Conservation (phyloP, 2,797 vertebrate species). For the Glossophaga mutica region DNA sequence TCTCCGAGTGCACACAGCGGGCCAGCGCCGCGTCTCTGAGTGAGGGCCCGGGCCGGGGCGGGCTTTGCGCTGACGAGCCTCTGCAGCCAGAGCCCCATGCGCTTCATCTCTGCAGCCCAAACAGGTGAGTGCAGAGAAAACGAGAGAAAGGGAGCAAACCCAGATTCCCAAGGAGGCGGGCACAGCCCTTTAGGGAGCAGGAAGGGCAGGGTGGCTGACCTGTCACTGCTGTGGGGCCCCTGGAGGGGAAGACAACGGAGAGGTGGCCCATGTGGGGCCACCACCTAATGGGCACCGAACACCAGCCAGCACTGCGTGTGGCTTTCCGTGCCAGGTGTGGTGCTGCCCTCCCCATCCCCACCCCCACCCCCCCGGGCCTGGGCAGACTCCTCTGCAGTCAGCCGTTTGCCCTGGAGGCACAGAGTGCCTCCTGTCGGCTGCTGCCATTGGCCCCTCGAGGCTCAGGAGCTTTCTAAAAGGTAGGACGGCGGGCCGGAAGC, state of each 20-base stretch:
- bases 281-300: neutral
- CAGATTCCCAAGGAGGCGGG: neutral
- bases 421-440: neutral
- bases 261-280: neutral
- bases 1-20: rapidly evolving
- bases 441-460: rapidly evolving
- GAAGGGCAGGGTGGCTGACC: rapidly evolving
- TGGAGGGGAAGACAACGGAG: neutral
- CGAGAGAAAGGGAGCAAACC: neutral
- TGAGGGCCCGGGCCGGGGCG: neutral
- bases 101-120: too few species aligned
- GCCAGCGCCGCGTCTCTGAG: neutral
- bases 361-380: neutral
- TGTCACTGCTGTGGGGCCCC: neutral
- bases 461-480: neutral
- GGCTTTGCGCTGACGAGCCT: neutral
- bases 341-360: rapidly evolving
- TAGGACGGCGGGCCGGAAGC: neutral
- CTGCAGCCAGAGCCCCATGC: too few species aligned
- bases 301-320: neutral
- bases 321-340: too few species aligned
- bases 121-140: neutral
- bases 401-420: neutral
- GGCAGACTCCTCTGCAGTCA: rapidly evolving
- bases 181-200: rapidly evolving